phyloP scores from a whole-genome alignment of 2,113 vertebrate genomes.

The Microcebus jonahi region DNA sequence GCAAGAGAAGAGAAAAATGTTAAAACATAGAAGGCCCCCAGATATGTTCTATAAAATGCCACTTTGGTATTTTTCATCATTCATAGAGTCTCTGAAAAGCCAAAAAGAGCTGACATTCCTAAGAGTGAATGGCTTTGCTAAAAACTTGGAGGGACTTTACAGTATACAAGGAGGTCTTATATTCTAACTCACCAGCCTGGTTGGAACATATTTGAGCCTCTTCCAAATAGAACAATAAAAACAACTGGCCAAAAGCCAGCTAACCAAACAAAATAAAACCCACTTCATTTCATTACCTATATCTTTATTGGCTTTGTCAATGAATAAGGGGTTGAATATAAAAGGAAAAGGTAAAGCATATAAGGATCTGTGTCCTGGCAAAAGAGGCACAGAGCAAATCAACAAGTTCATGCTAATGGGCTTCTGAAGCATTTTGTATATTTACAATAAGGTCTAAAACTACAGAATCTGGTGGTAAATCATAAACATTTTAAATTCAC shows the following conservation, averaged over 20 bases:
- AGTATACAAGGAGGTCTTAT: background rate
- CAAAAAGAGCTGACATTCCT: background rate
- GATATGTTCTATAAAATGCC: background rate
- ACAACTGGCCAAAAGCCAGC: background rate
- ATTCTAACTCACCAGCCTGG: background rate
- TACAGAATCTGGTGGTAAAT: constrained; percentile 58
- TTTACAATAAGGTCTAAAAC: constrained; percentile 61
- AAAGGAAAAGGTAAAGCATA: background rate
- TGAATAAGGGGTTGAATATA: background rate
- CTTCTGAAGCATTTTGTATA: constrained; percentile 26
- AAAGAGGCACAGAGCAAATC: background rate
- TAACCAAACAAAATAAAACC: background rate
- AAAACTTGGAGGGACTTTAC: background rate
- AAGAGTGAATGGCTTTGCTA: background rate
- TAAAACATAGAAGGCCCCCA: background rate
- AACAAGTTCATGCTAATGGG: constrained; percentile 25
- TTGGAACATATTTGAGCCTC: background rate
- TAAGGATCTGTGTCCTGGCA: background rate
- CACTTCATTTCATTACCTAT: background rate
- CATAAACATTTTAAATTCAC: constrained; percentile 74
- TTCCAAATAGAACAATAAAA: background rate
- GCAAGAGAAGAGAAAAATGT: background rate
- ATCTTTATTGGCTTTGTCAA: background rate
- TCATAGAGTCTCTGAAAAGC: background rate
- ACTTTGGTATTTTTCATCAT: background rate